Conservation (phyloP, 2,113 vertebrate genomes). For the Siniperca chuatsi region DNA sequence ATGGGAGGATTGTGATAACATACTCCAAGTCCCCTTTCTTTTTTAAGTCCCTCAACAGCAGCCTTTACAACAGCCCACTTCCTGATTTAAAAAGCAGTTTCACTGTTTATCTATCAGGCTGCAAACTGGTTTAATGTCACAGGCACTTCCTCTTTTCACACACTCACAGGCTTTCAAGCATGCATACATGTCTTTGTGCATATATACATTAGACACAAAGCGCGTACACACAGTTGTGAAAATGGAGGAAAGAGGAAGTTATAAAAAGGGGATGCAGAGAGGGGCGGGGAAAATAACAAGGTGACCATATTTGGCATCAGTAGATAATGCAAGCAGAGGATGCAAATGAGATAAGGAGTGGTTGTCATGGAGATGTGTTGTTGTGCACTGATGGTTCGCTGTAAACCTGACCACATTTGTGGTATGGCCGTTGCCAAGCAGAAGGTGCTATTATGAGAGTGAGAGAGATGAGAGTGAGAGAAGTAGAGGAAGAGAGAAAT, state of each 20-base stretch:
- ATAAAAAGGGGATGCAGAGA: conserved; percentile 49
- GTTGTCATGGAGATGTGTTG: conserved; percentile 83
- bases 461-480: conserved; percentile 60
- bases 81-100: conserved; percentile 70
- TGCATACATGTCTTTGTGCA: background rate
- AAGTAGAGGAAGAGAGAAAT: conserved; percentile 65
- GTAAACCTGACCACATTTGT: conserved; percentile 79
- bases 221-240: conserved; percentile 45
- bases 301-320: conserved; percentile 77
- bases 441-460: conserved; percentile 80
- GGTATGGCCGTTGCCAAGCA: conserved; percentile 82
- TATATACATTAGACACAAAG: conserved; percentile 14
- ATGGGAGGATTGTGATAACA: conserved; percentile 45
- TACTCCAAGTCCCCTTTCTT: conserved; percentile 20
- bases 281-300: conserved; percentile 54
- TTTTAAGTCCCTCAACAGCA: conserved; percentile 38
- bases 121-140: conserved; percentile 60
- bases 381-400: conserved; percentile 80
- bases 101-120: conserved; percentile 68
- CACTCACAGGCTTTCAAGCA: conserved; percentile 18
- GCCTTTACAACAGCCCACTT: conserved; percentile 64
- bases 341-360: conserved; percentile 81
- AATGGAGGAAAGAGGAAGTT: conserved; percentile 74
- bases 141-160: conserved; percentile 75
- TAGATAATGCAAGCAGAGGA: conserved; percentile 79